A percentile compares a stretch with the other conserved stretches of the same genome.
These are phyloP conservation scores for Amiota communis DNA, from an alignment of 2,888 invertebrate species.

Conservation along the genomic window DNA sequence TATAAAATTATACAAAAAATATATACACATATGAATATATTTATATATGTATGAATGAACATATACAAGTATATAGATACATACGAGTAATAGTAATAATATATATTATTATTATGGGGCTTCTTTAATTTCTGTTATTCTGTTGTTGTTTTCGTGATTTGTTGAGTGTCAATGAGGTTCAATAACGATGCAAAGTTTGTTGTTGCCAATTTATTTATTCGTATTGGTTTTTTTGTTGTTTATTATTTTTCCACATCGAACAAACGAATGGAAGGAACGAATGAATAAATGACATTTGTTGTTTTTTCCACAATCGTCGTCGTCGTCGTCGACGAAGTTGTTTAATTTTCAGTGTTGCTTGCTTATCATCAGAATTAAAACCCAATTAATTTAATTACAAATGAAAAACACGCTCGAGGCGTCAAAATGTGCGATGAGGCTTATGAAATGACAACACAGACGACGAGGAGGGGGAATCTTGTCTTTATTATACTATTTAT, in stretches of 20 bases:
- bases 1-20: conserved; percentile 27
- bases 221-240: too few relatives aligned
- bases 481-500: conserved; percentile 42
- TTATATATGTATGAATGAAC: background rate
- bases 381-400: conserved; percentile 73
- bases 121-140: conserved; percentile 29
- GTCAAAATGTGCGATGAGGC: conserved; percentile 12
- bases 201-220: conserved; percentile 15
- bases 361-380: conserved; percentile 68
- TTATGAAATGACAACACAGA: too few relatives aligned
- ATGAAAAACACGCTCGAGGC: conserved; percentile 63
- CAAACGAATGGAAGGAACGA: too few relatives aligned
- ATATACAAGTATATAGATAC: conserved; percentile 10
- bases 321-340: conserved; percentile 45
- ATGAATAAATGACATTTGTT: too few relatives aligned
- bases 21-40: background rate
- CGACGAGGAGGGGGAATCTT: conserved; percentile 32
- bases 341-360: conserved; percentile 5
- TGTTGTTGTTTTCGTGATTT: conserved; percentile 50
- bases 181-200: conserved; percentile 49
- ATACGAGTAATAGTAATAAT: background rate
- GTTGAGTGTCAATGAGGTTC: conserved; percentile 63
- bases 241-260: background rate
- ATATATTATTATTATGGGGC: conserved; percentile 52
- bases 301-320: background rate